Conservation (phyloP, 2,888 invertebrate species). For the Apamea anceps region DNA sequence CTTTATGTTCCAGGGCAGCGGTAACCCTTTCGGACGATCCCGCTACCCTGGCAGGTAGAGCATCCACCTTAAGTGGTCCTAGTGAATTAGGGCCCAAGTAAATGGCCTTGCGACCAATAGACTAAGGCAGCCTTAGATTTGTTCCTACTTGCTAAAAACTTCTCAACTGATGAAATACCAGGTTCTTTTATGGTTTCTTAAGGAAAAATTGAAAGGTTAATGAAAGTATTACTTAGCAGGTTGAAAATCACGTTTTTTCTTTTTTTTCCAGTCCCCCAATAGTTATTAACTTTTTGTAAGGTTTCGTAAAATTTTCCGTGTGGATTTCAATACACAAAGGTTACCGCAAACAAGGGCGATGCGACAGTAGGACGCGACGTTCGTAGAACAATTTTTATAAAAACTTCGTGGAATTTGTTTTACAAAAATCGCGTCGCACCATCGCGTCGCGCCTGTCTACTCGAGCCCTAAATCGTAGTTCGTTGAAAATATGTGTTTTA, state of each 20-base stretch:
- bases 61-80: too few relatives aligned
- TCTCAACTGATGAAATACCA: background rate
- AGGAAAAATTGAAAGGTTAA: background rate
- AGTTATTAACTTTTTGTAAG: background rate
- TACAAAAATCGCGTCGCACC: too few relatives aligned
- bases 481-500: too few relatives aligned
- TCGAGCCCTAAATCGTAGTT: background rate
- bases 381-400: too few relatives aligned
- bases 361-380: too few relatives aligned
- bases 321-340: background rate
- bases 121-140: background rate
- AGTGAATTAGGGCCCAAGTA: background rate
- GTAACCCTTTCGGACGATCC: too few relatives aligned
- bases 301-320: background rate
- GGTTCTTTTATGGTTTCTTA: background rate
- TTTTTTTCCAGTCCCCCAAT: background rate
- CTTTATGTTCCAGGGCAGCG: too few relatives aligned
- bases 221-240: background rate
- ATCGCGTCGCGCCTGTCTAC: too few relatives aligned
- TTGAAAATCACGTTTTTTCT: background rate
- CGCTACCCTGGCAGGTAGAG: too few relatives aligned
- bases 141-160: background rate
- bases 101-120: background rate
- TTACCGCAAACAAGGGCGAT: too few relatives aligned
- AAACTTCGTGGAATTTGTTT: too few relatives aligned